Evolutionary conservation across 2,888 invertebrate species (phyloP), one percentile per base, ranked within the genome.

Genomic region (Cybosia mesomella): DNA sequence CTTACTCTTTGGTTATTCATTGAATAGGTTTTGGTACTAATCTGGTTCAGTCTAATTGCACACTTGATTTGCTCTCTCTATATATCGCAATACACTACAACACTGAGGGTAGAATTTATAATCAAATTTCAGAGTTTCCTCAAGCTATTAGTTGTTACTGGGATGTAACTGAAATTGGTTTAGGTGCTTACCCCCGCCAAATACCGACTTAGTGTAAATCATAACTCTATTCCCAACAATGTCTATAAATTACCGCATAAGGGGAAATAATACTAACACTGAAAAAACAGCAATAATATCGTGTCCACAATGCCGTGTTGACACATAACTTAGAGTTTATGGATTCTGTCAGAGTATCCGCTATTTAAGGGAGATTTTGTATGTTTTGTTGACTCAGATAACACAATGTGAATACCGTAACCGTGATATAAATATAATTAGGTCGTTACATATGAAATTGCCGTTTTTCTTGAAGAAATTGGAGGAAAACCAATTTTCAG

Each of bases 191-290:
- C 59, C 53, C 32, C 34, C 28, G 60, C 84, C 81, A 80, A 80
- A 81, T 76, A 81, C 78, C 79, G 64, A 75, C 79, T 82, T 74
- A 81, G 79, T 83, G 89, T 89, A 91, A 89, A 89, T 89, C 89
- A 87, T 78, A 87, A 86, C 85, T 85, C 75, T 71, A 79, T 79
- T 78, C 77, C 75, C 78, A 87, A 88, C 87, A 87, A 87, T 87
- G 76, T 79, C 84, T 75, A 87, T 89, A 90, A 89, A 87, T 89
- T 87, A 87, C 84, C 77, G 79, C 61, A 76, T 73, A 83, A 77
- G 76, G 77, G 79, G 77, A 85, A 87, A 84, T 83, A 85, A 85
- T 79, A 75, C 68, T 78, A 81, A 82, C 15, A 24, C 24, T 82
- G 82, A 80, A 86, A 85, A 84, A 81, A 87, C 57, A 81, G 86